Evolutionary conservation across 2,113 vertebrate genomes (phyloP).

Genomic region (Colossoma macropomum): DNA sequence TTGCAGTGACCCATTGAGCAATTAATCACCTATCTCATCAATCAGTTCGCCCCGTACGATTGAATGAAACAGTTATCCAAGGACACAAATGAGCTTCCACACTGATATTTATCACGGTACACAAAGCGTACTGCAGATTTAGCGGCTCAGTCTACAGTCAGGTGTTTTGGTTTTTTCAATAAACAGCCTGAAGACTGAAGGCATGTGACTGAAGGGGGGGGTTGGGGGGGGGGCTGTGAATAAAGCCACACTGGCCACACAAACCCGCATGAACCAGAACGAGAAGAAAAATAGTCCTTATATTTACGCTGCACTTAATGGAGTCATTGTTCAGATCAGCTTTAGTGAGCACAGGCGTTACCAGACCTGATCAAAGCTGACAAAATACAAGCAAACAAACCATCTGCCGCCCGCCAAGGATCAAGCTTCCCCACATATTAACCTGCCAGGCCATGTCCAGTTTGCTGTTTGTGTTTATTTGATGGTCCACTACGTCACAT

Average conservation of each 20-base stretch:
- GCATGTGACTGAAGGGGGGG: constrained; percentile 15
- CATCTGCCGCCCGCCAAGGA: neutral
- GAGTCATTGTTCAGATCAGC: constrained; percentile 42
- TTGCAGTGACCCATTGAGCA: constrained; percentile 23
- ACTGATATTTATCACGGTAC: neutral
- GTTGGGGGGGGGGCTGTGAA: constrained; percentile 9
- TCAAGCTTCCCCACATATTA: neutral
- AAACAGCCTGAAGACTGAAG: constrained; percentile 19
- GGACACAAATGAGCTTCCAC: neutral
- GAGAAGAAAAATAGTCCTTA: constrained; percentile 16
- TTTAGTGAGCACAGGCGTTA: constrained; percentile 22
- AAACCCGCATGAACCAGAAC: neutral
- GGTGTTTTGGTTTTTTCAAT: constrained; percentile 16
- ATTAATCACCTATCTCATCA: constrained; percentile 49
- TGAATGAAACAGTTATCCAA: constrained; percentile 1
- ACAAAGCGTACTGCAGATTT: constrained; percentile 3
- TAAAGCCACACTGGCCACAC: constrained; percentile 25
- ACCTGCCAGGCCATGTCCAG: neutral
- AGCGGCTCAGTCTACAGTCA: constrained; percentile 3
- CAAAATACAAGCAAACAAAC: constrained; percentile 35
- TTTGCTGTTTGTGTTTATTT: constrained; percentile 4
- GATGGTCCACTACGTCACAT: neutral
- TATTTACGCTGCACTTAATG: constrained; percentile 37
- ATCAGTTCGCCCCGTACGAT: constrained; percentile 12
- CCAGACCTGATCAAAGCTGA: constrained; percentile 28